These are phyloP conservation scores for Somateria mollissima DNA, from an alignment of 2,797 vertebrate genomes.

Conservation along the genomic window DNA sequence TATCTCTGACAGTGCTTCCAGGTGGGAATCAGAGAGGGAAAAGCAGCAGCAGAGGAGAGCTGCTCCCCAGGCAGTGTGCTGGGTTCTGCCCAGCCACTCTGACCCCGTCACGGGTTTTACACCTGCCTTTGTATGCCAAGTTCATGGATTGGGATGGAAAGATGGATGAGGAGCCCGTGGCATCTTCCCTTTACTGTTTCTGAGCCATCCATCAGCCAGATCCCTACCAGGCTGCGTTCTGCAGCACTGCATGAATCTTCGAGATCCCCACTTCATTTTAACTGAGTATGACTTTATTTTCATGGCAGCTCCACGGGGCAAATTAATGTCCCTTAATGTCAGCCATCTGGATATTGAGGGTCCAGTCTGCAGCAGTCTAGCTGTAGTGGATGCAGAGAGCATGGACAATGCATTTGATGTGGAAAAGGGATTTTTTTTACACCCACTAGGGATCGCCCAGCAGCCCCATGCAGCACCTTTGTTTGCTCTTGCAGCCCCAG, in stretches of 20 bases:
- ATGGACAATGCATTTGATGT: accelerated
- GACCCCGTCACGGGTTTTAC: accelerated
- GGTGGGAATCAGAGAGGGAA: background rate
- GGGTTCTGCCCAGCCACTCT: background rate
- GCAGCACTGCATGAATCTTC: accelerated
- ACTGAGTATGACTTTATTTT: background rate
- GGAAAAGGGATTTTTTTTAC: background rate
- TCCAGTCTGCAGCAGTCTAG: background rate
- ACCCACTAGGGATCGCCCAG: background rate
- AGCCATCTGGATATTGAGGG: background rate
- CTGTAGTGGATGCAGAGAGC: background rate
- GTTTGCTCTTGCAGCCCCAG: background rate
- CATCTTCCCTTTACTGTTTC: background rate
- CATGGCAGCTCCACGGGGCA: accelerated
- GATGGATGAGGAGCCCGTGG: background rate
- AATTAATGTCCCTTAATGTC: background rate
- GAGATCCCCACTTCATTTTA: background rate
- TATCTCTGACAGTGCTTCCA: accelerated
- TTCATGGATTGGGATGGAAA: background rate
- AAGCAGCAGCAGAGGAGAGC: background rate
- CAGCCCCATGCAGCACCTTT: accelerated
- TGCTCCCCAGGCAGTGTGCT: background rate
- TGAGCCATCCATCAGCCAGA: background rate
- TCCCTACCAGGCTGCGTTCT: background rate
- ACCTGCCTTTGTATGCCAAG: accelerated